phyloP scores from a whole-genome alignment of 2,113 vertebrate genomes.

The Pitta sordida region DNA sequence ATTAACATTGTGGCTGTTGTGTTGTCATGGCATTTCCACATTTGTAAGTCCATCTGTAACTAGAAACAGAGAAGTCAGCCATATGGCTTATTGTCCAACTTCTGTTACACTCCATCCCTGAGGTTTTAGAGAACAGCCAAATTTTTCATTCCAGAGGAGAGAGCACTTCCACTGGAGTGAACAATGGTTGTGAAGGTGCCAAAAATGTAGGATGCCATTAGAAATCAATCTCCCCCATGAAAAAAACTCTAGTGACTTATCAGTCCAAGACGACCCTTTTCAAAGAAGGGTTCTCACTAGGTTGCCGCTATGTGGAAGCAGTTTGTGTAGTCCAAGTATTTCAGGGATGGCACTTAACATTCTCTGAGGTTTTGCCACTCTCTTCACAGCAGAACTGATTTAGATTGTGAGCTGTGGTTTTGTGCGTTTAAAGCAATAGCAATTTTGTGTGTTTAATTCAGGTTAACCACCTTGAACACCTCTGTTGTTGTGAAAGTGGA shows the following conservation, averaged over 20 bases:
- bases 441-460: background rate
- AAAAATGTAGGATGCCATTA: background rate
- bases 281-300: background rate
- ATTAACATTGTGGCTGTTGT: background rate
- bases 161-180: background rate
- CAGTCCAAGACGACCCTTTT: background rate
- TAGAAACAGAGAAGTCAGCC: background rate
- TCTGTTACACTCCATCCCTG: background rate
- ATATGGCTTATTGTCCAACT: background rate
- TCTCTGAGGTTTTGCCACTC: background rate
- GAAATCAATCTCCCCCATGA: background rate
- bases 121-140: background rate
- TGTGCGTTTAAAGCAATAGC: slow-evolving; percentile 19
- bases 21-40: background rate
- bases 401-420: slow-evolving; percentile 12
- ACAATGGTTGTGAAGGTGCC: background rate
- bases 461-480: slow-evolving; percentile 5
- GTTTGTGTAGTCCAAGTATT: background rate
- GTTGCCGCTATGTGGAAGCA: fast-evolving
- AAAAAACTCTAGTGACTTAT: background rate
- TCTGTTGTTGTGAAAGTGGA: background rate
- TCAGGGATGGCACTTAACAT: background rate
- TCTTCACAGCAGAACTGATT: background rate
- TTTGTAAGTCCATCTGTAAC: background rate
- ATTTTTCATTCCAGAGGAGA: background rate